Evolutionary conservation across 2,113 vertebrate genomes (phyloP).

Genomic region (Anthoscopus minutus): DNA sequence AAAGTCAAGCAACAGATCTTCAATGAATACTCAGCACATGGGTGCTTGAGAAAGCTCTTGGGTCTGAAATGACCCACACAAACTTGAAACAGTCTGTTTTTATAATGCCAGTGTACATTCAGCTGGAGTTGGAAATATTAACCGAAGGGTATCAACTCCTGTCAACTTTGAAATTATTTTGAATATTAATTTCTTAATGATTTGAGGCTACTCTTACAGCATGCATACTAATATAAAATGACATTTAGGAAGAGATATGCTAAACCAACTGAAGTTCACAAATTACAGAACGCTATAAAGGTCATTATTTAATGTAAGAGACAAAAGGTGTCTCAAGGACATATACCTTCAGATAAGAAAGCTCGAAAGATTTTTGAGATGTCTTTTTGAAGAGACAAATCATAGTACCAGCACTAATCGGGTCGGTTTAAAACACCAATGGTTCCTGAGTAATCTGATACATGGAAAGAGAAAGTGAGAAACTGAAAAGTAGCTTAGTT

Average conservation of each 20-base stretch:
- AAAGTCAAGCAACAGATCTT: neutral
- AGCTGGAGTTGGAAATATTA: neutral
- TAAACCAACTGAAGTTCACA: neutral
- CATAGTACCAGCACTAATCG: neutral
- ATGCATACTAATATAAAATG: conserved; percentile 14
- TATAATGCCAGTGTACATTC: neutral
- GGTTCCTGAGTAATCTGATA: neutral
- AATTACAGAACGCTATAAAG: neutral
- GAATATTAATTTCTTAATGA: conserved; percentile 8
- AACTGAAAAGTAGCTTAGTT: neutral
- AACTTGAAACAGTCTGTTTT: neutral
- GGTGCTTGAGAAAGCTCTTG: neutral
- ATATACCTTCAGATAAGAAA: neutral
- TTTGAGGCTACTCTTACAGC: neutral
- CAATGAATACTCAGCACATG: neutral
- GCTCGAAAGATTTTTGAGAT: neutral
- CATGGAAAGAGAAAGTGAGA: neutral
- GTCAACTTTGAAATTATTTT: conserved; percentile 4
- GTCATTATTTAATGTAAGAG: neutral
- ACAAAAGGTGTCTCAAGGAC: neutral
- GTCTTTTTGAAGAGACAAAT: neutral
- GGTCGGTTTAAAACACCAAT: neutral
- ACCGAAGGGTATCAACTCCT: neutral
- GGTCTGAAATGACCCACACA: neutral
- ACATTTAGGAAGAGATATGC: conserved; percentile 8